A percentile compares a stretch with the other conserved stretches of the same genome.
Evolutionary conservation across 2,113 vertebrate species (phyloP).

Genomic region (Trematocara zebra): DNA sequence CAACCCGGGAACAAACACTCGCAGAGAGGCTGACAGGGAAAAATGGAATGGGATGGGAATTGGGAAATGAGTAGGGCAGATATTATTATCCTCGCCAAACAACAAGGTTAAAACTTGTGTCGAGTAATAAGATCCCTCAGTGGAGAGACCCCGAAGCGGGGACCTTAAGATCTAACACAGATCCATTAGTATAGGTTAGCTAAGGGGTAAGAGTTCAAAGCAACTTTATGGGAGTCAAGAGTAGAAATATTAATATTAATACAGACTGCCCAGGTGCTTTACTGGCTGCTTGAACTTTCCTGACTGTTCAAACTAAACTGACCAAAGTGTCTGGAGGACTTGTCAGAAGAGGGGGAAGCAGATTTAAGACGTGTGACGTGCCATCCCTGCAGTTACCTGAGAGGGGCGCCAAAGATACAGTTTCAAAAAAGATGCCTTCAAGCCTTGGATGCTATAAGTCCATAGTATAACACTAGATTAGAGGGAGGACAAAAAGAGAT

Average conservation of each 20-base stretch:
- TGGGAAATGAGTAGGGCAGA: constrained; percentile 5
- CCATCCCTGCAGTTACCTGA: background rate
- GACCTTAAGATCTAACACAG: background rate
- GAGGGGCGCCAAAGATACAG: constrained; percentile 58
- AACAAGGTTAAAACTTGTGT: constrained; percentile 12
- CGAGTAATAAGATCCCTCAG: background rate
- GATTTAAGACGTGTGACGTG: constrained; percentile 26
- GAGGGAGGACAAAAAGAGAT: background rate
- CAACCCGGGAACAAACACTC: constrained; percentile 59
- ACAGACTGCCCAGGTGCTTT: constrained; percentile 11
- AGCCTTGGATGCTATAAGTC: background rate
- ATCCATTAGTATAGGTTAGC: constrained; percentile 10
- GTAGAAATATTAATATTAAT: constrained; percentile 25
- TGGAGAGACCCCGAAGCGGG: background rate
- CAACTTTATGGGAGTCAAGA: background rate
- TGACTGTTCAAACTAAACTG: constrained; percentile 5
- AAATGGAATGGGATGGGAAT: constrained; percentile 20
- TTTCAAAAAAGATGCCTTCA: background rate
- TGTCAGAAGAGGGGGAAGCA: background rate
- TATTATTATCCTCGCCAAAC: background rate
- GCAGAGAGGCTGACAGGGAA: constrained; percentile 33
- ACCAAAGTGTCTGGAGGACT: background rate
- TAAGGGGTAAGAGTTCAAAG: constrained; percentile 16
- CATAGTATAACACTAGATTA: constrained; percentile 15
- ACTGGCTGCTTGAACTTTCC: constrained; percentile 4